Percentiles rank a stretch among this genome's conserved stretches.
Evolutionary conservation across 2,888 invertebrate genomes (phyloP).

Genomic region (Caenorhabditis afra): DNA sequence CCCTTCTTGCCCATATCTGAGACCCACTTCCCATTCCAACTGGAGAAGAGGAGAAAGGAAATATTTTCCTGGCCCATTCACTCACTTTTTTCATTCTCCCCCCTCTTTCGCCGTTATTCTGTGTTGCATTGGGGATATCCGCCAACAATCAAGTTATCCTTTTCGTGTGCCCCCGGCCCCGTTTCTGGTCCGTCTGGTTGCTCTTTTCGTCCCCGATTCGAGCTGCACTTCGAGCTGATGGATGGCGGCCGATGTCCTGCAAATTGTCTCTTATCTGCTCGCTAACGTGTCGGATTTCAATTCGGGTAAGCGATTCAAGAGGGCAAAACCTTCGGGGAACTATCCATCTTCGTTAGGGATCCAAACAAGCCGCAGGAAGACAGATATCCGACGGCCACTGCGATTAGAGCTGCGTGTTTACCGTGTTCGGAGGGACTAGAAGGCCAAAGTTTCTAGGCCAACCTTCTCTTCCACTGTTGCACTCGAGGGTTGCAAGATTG

Average conservation of each 20-base stretch:
- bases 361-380: background rate
- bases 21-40: conserved; percentile 27
- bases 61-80: conserved; percentile 36
- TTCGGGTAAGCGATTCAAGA: conserved; percentile 55
- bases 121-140: conserved; percentile 24
- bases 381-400: background rate
- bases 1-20: conserved; percentile 28
- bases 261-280: conserved; percentile 77
- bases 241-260: conserved; percentile 79
- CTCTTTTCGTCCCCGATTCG: conserved; percentile 29
- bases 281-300: conserved; percentile 79
- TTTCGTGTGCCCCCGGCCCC: conserved; percentile 6
- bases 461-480: no score
- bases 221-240: conserved; percentile 36
- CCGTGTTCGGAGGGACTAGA: no score
- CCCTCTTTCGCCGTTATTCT: conserved; percentile 16
- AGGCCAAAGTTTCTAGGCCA: no score
- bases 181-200: conserved; percentile 28
- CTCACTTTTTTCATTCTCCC: conserved; percentile 45
- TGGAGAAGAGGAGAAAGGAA: no score
- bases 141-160: conserved; percentile 42
- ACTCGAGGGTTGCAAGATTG: no score
- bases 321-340: conserved; percentile 14
- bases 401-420: no score
- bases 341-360: conserved; percentile 36